Evolutionary conservation across 2,888 invertebrate species (phyloP), one percentile per base, ranked within the genome.

Genomic region (Drosophila pullipes): DNA sequence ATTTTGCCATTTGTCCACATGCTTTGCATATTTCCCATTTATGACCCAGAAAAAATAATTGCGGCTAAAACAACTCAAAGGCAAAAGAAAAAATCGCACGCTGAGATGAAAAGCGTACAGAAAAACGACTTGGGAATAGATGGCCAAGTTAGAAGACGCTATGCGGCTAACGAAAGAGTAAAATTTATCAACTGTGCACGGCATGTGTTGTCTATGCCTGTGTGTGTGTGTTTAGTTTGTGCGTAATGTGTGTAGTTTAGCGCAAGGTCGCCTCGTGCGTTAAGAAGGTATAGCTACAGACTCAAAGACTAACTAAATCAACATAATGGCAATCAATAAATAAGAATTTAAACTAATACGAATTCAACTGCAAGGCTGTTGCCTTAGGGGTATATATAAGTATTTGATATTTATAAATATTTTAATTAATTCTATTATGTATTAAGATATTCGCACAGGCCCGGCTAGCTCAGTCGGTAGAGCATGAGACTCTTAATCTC

Each of bases 391-490:
- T 47, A 2, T 22, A 4, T 47, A 9, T 22, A 22, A 13, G 22
- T 58, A 31, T 25, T 3, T 13, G 1, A 47, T 31, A 31, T 53
- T 53, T 13, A 31, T 6, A n/a, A 13, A 28, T 28, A 18, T 5
- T 4, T 18, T 11, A 31, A 7, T 16, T 30, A 33, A 7, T 22
- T 30, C 30, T 49, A 59, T 68, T 10, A 30, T 33, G 13, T 50
- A 4, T 10, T 6, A 13, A 22, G 0, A 16, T 30, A 37, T 69
- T 61, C 31, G 28, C 57, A n/a, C 3, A 0, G 0, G 0, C 0
- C 93, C 92, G 92, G 93, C 93, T 93, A 93, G 93, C 93, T 93
- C 92, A 93, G 93, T 93, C 93, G 92, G 93, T 92, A 93, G 92
- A 93, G 93, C 93, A 93, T 92, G 93, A 92, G 92, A 92, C 93